Conservation (phyloP, 2,113 vertebrate genomes). For the Callithrix jacchus region DNA sequence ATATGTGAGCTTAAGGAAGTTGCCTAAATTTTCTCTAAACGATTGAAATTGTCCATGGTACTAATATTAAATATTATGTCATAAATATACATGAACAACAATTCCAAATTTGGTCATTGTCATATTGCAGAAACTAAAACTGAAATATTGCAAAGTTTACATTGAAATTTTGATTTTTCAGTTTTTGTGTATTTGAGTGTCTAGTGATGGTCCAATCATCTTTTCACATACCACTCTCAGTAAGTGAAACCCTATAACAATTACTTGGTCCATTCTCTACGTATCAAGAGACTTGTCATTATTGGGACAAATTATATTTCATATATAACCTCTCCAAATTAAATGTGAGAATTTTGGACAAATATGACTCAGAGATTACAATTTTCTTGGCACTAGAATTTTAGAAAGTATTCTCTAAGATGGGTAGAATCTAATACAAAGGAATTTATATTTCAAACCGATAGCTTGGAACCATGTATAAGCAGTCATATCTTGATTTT, state of each 20-base stretch:
- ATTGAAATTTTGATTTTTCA: not conserved
- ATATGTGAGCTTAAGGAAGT: not conserved
- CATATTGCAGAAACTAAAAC: not conserved
- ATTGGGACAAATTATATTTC: not conserved
- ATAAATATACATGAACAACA: not conserved
- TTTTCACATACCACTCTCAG: not conserved
- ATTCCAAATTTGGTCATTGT: not conserved
- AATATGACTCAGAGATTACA: not conserved
- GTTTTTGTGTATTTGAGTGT: not conserved
- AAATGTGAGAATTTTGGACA: not conserved
- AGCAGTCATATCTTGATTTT: not conserved
- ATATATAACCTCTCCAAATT: not conserved
- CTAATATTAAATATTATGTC: not conserved
- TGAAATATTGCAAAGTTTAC: not conserved
- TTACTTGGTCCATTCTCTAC: not conserved
- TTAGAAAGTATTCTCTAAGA: not conserved
- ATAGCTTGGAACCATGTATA: not conserved
- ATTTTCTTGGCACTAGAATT: not conserved
- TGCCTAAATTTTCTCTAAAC: not conserved
- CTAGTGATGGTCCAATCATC: not conserved
- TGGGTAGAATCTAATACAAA: not conserved
- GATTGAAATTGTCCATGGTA: not conserved
- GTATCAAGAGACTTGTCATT: not conserved
- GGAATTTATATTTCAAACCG: not conserved
- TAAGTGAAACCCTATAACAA: not conserved